These are phyloP conservation scores for Ptilodon capucinus DNA, from an alignment of 2,888 invertebrate species.

Conservation along the genomic window DNA sequence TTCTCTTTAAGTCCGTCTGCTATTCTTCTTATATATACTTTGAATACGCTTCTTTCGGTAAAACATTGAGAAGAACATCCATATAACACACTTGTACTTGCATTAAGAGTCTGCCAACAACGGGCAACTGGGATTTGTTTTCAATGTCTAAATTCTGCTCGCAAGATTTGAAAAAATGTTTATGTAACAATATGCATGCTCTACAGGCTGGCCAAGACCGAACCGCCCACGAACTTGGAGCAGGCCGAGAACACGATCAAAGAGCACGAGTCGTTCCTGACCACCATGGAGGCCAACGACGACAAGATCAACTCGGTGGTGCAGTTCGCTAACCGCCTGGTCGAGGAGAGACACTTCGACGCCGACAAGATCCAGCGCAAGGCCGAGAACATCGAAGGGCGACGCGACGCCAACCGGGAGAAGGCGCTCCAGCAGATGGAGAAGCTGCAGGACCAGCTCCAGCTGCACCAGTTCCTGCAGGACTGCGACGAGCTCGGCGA, in stretches of 20 bases:
- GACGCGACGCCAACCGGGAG: constrained; percentile 94
- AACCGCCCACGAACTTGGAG: constrained; percentile 96
- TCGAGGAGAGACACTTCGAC: constrained; percentile 97
- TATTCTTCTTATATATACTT: too few species aligned
- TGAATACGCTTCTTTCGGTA: too few species aligned
- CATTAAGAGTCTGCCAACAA: too few species aligned
- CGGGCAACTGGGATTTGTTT: too few species aligned
- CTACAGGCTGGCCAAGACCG: constrained; percentile 93
- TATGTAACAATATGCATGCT: background rate
- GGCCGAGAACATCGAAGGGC: constrained; percentile 95
- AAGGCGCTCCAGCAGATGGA: constrained; percentile 96
- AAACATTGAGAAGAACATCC: too few species aligned
- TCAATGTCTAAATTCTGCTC: too few species aligned
- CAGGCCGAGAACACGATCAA: constrained; percentile 99
- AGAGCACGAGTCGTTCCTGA: constrained; percentile 98
- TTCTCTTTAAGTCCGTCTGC: too few species aligned
- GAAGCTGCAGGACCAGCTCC: constrained; percentile 95
- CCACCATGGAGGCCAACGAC: constrained; percentile 99
- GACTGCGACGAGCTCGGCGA: constrained; percentile 98
- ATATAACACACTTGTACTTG: too few species aligned
- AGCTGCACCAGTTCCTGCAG: constrained; percentile 97
- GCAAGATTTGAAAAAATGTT: too few species aligned
- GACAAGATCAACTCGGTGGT: constrained; percentile 99
- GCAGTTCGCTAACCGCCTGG: constrained; percentile 94
- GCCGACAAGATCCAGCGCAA: constrained; percentile 98